These are phyloP conservation scores for Andrena bucephala DNA, from an alignment of 2,888 invertebrate species.

Conservation along the genomic window DNA sequence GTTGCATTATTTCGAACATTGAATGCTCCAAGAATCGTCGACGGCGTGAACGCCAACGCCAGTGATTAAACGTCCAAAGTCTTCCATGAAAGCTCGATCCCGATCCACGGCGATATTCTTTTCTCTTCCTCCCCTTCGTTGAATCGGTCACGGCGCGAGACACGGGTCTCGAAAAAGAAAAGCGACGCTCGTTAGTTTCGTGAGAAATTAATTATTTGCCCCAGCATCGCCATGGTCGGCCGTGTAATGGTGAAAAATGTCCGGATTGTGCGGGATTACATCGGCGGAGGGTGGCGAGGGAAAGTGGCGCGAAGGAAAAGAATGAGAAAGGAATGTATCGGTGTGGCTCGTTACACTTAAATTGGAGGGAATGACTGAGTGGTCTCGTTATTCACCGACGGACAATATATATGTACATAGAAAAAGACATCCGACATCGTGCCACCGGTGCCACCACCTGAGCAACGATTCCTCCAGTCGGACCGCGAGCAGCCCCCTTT, in stretches of 20 bases:
- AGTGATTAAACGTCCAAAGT: constrained; percentile 19
- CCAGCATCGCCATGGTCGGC: constrained; percentile 77
- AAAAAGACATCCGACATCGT: constrained; percentile 75
- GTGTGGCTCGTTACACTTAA: constrained; percentile 85
- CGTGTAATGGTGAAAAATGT: constrained; percentile 85
- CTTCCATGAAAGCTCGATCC: constrained; percentile 21
- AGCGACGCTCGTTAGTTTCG: constrained; percentile 84
- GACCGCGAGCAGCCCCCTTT: constrained; percentile 50
- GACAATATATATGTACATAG: constrained; percentile 78
- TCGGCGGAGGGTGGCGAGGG: constrained; percentile 68
- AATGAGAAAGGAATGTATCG: constrained; percentile 85
- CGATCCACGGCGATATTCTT: constrained; percentile 40
- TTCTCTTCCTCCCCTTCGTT: constrained; percentile 23
- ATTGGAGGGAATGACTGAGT: constrained; percentile 85
- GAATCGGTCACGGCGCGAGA: constrained; percentile 53
- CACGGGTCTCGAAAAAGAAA: constrained; percentile 72
- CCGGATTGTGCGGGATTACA: constrained; percentile 84
- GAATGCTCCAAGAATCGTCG: neutral
- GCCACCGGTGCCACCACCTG: constrained; percentile 51
- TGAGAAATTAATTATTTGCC: constrained; percentile 85
- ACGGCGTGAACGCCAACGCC: neutral
- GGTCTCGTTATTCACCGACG: constrained; percentile 84
- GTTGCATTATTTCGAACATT: neutral
- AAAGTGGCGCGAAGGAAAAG: constrained; percentile 74
- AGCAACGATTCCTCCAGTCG: constrained; percentile 62